Percentiles rank a stretch among this genome's conserved stretches.
phyloP scores from a whole-genome alignment of 2,888 invertebrate genomes.

The Thalpophila matura region DNA sequence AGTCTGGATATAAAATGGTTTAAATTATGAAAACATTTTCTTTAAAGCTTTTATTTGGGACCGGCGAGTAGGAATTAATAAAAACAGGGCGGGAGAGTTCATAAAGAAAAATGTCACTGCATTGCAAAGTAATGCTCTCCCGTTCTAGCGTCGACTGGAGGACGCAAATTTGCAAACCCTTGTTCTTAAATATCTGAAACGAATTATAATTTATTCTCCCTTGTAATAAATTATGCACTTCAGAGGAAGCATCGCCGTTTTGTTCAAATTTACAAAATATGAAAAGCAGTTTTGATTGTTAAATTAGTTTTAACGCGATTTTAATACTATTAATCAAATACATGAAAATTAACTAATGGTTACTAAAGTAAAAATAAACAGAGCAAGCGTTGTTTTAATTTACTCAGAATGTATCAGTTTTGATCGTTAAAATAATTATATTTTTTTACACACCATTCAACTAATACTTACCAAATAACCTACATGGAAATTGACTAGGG shows the following conservation, averaged over 20 bases:
- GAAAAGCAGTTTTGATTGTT: background rate
- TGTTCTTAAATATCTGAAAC: slow-evolving; percentile 46
- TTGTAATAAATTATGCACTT: slow-evolving; percentile 28
- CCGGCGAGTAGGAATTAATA: slow-evolving; percentile 81
- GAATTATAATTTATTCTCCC: slow-evolving; percentile 21
- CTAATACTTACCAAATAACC: too few relatives aligned
- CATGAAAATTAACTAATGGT: background rate
- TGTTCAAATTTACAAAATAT: slow-evolving; percentile 7
- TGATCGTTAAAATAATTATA: too few relatives aligned
- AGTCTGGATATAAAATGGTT: slow-evolving; percentile 43
- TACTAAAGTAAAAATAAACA: background rate
- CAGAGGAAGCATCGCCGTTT: background rate
- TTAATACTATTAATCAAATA: background rate
- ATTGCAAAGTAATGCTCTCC: slow-evolving; percentile 82
- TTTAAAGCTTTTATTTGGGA: slow-evolving; percentile 76
- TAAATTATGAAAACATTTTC: slow-evolving; percentile 73
- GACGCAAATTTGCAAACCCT: slow-evolving; percentile 60
- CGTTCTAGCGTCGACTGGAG: slow-evolving; percentile 67
- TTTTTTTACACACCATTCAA: too few relatives aligned
- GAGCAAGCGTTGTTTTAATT: too few relatives aligned
- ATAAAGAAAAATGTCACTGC: slow-evolving; percentile 87
- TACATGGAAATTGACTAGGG: background rate
- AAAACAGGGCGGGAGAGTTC: slow-evolving; percentile 81
- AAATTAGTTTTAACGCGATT: background rate
- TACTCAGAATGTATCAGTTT: too few relatives aligned